Evolutionary conservation across 2,888 invertebrate species (phyloP), one percentile per base, ranked within the genome.

Genomic region (Periphyllus acericola): DNA sequence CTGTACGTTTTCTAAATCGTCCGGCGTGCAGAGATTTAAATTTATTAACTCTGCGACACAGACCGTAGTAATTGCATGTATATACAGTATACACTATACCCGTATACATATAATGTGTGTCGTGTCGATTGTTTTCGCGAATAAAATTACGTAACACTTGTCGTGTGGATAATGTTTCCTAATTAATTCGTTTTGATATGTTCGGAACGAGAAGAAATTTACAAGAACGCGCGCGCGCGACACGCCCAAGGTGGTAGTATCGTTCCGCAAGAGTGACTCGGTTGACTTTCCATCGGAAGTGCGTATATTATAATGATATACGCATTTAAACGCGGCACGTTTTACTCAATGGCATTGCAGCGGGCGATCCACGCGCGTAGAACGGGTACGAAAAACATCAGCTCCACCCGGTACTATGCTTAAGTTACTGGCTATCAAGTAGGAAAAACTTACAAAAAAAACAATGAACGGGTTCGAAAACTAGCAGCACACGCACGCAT

Each of bases 251-350:
- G 74, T 60, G 83, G 19, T 78, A 32, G 46, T 46, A n/a, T n/a
- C n/a, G 85, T 86, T 86, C 86, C 86, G 79, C 79, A 79, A 79
- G 68, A 79, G 55, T 36, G 79, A 55, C 68, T 85, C 11, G 85
- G 71, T 78, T 55, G 52, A 86, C 86, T 86, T 86, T 86, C 85
- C 86, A 79, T 78, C 79, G 86, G 79, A 86, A 86, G 86, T 71
- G 21, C 85, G 34, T 36, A 32, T 66, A 55, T 29, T 66, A 40
- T 55, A 81, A 68, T 68, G 32, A 55, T 21, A 82, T 14, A 25
- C 21, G 21, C 68, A 66, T 29, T 68, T 72, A 71, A 71, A n/a
- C 29, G 29, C 25, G 36, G 9, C 19, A 80, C 66, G 71, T 52
- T 82, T 32, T 82, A 52, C 32, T 71, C 71, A 72, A 52, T 52